Conservation (phyloP, 2,888 invertebrate genomes). For the Cyaniris semiargus region DNA sequence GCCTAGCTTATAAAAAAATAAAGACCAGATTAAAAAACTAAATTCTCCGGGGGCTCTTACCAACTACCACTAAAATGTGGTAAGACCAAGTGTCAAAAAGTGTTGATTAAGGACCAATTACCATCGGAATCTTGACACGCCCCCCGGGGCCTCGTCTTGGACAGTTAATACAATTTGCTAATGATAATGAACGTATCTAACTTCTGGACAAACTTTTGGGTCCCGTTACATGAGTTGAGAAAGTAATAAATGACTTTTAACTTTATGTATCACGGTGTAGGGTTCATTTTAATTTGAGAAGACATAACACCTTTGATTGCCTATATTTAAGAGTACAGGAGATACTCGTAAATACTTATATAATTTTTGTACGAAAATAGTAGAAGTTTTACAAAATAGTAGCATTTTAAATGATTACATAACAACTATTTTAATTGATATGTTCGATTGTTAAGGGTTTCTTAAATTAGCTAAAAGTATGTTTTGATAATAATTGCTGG, state of each 20-base stretch:
- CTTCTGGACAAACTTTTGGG: slow-evolving; percentile 19
- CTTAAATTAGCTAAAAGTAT: too few relatives aligned
- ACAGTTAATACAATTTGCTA: slow-evolving; percentile 33
- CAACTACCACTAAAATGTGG: background rate
- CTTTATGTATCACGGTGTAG: background rate
- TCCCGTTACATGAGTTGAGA: slow-evolving; percentile 7
- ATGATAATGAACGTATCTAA: slow-evolving; percentile 33
- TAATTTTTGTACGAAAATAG: too few relatives aligned
- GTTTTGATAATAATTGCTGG: too few relatives aligned
- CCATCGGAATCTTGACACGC: slow-evolving; percentile 8
- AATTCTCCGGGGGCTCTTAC: background rate
- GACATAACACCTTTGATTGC: background rate
- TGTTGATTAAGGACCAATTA: slow-evolving; percentile 24
- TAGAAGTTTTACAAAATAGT: too few relatives aligned
- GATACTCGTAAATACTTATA: background rate
- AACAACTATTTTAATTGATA: too few relatives aligned
- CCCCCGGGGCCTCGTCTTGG: background rate
- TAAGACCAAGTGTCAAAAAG: slow-evolving; percentile 11
- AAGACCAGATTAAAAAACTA: too few relatives aligned
- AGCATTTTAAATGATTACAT: too few relatives aligned
- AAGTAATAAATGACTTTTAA: slow-evolving; percentile 18
- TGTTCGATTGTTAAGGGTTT: too few relatives aligned
- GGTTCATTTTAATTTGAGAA: background rate
- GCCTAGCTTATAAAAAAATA: too few relatives aligned
- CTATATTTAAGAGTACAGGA: background rate